Evolutionary conservation across 2,797 vertebrate species (phyloP).

Genomic region (Sebastes goodei): DNA sequence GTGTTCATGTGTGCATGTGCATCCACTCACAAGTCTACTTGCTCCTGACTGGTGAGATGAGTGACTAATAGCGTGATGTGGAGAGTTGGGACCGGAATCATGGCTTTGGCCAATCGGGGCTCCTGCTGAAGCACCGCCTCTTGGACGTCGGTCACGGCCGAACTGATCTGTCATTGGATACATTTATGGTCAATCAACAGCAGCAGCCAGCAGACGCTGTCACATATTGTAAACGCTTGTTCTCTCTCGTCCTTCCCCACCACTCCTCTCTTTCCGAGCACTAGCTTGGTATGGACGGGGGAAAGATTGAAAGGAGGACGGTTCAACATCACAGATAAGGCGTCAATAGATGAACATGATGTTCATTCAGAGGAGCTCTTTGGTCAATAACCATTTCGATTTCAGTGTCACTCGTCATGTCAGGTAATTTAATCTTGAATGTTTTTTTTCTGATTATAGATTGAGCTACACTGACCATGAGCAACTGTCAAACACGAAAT

Average conservation of each 20-base stretch:
- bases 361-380: neutral
- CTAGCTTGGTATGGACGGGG: neutral
- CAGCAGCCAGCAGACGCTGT: neutral
- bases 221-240: neutral
- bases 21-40: constrained; percentile 88
- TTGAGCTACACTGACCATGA: neutral
- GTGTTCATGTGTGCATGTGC: neutral
- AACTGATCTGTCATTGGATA: constrained; percentile 84
- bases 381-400: neutral
- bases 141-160: constrained; percentile 84
- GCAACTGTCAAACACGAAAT: neutral
- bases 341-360: neutral
- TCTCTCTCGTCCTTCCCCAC: neutral
- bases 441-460: neutral
- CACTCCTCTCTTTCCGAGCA: neutral
- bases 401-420: neutral
- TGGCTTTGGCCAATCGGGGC: constrained; percentile 85
- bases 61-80: constrained; percentile 94
- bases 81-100: constrained; percentile 87
- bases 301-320: neutral
- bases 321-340: neutral
- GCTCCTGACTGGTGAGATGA: constrained; percentile 88
- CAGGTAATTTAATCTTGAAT: neutral
- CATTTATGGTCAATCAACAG: constrained; percentile 4
- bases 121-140: constrained; percentile 87